phyloP scores from a whole-genome alignment of 1,140 invertebrate genomes.

The Drosophila orena region DNA sequence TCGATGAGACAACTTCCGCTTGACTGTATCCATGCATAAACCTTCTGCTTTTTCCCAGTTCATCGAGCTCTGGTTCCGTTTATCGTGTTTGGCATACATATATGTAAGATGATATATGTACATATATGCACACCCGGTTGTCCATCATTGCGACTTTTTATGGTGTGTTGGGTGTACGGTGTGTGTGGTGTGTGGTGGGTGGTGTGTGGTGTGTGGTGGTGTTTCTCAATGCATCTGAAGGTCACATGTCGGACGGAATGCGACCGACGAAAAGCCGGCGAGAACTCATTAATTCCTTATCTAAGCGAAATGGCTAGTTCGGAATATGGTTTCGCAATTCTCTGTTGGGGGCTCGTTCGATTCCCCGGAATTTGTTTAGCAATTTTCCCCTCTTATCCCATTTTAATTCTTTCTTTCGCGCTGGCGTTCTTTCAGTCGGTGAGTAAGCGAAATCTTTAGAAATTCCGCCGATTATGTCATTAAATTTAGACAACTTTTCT shows the following conservation, averaged over 20 bases:
- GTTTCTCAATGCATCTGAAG: slow-evolving; percentile 47
- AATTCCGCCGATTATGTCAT: slow-evolving; percentile 48
- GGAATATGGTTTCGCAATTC: slow-evolving; percentile 13
- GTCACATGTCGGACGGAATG: slow-evolving; percentile 37
- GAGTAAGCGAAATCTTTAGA: slow-evolving; percentile 40
- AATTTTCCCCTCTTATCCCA: slow-evolving; percentile 27
- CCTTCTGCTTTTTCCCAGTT: slow-evolving; percentile 12
- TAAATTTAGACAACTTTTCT: slow-evolving; percentile 44
- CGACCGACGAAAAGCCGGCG: slow-evolving; percentile 18
- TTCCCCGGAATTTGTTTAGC: slow-evolving; percentile 13
- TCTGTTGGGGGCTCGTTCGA: slow-evolving; percentile 33
- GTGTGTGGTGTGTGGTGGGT: background rate
- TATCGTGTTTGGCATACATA: slow-evolving; percentile 61
- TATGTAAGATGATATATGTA: slow-evolving; percentile 67
- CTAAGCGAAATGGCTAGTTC: background rate
- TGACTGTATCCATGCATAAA: slow-evolving; percentile 37
- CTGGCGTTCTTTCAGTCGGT: background rate
- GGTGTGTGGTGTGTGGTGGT: background rate
- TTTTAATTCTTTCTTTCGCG: background rate
- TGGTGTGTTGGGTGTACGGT: no score
- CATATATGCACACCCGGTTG: slow-evolving; percentile 13
- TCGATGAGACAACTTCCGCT: slow-evolving; percentile 59
- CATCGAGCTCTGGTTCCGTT: slow-evolving; percentile 20
- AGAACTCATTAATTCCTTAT: background rate
- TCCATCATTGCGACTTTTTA: background rate